Percentiles rank a stretch among this genome's conserved stretches.
These are phyloP conservation scores for Leuciscus idus DNA, from an alignment of 2,113 vertebrate genomes.

Conservation along the genomic window DNA sequence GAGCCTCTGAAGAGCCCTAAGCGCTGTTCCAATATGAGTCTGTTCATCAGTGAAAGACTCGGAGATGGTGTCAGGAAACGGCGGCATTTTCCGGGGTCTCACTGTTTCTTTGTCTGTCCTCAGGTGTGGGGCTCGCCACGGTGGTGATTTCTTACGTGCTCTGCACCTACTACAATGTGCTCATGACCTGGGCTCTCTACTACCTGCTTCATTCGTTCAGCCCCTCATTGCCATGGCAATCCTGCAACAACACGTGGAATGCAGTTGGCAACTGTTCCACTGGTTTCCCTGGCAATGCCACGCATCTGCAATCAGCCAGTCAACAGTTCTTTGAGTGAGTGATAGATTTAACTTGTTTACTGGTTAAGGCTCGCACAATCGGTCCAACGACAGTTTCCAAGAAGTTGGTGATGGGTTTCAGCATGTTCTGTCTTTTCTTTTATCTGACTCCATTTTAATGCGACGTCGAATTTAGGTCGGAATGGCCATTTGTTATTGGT, in stretches of 20 bases:
- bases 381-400: no score
- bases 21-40: neutral
- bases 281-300: conserved; percentile 70
- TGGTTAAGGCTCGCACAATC: neutral
- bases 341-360: neutral
- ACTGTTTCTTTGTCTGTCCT: conserved; percentile 44
- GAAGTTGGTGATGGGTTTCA: no score
- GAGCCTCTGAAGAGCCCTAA: neutral
- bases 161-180: conserved; percentile 77
- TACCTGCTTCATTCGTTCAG: conserved; percentile 76
- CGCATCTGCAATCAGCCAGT: conserved; percentile 73
- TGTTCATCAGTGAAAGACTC: conserved; percentile 6
- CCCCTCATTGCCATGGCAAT: conserved; percentile 70
- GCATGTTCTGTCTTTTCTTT: no score
- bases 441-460: no score
- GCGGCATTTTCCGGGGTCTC: conserved; percentile 11
- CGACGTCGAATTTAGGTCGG: no score
- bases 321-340: conserved; percentile 81
- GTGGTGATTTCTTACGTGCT: conserved; percentile 76
- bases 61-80: neutral
- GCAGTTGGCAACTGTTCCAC: conserved; percentile 69
- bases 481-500: no score
- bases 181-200: conserved; percentile 76
- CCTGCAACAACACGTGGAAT: conserved; percentile 79
- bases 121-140: conserved; percentile 78